Percentiles rank a stretch among this genome's conserved stretches.
phyloP scores from a whole-genome alignment of 2,113 vertebrate species.

The Oncorhynchus nerka region DNA sequence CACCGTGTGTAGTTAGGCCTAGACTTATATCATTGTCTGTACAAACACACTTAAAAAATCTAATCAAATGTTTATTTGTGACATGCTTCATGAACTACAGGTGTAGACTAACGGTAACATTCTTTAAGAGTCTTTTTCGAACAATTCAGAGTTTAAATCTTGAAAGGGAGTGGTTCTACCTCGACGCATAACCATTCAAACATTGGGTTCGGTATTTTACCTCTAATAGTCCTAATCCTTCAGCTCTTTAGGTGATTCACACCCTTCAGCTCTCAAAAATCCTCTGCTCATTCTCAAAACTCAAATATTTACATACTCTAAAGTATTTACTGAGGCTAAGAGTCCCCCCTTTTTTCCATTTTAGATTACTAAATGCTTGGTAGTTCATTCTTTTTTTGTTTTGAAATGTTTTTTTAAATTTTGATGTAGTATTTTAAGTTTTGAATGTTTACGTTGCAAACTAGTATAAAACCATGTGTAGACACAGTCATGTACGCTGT shows the following conservation, averaged over 20 bases:
- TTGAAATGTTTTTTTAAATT: conserved; percentile 58
- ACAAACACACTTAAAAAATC: too few relatives aligned
- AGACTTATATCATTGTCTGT: too few relatives aligned
- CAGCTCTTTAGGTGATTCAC: conserved; percentile 1
- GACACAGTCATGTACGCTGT: conserved; percentile 83
- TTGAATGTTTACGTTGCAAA: conserved; percentile 79
- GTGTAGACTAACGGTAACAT: too few relatives aligned
- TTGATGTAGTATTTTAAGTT: conserved; percentile 61
- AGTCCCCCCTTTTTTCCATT: conserved; percentile 73
- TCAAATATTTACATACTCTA: conserved; percentile 34
- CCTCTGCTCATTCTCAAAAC: background rate
- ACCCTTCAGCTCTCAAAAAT: background rate
- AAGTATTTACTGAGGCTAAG: conserved; percentile 85
- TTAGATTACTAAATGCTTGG: conserved; percentile 50
- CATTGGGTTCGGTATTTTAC: too few relatives aligned
- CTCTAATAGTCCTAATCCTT: background rate
- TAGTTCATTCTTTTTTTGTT: conserved; percentile 48
- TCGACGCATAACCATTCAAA: too few relatives aligned
- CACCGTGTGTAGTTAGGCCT: too few relatives aligned
- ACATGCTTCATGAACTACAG: too few relatives aligned
- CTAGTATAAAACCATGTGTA: conserved; percentile 91
- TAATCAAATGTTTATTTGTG: too few relatives aligned
- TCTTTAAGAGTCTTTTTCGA: too few relatives aligned
- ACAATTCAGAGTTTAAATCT: too few relatives aligned
- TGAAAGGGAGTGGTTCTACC: too few relatives aligned